Evolutionary conservation across 1,140 invertebrate species (phyloP), one percentile per base, ranked within the genome.

Genomic region (Cotesia typhae): DNA sequence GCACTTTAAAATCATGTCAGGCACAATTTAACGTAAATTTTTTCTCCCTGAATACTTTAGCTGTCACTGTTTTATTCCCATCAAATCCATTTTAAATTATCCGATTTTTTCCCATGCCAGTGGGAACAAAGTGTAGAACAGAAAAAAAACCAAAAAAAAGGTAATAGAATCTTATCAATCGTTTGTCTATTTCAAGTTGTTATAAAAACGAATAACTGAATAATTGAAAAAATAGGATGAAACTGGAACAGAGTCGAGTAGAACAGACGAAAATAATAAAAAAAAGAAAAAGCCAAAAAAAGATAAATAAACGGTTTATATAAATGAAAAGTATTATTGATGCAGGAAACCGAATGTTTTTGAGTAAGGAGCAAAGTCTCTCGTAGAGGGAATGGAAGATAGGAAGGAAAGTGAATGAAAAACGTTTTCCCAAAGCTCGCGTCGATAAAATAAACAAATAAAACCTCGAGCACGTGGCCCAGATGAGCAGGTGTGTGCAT

Each of bases 371-470:
- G 10, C 37, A 28, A 3, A 28, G 28, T 28, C 28, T 28, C 28
- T 28, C 3, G 28, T 28, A 28, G 28, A 28, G 28, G 28, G 28
- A 28, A 28, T 28, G 1, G 28, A 28, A 28, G 68, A 53, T 55
- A 7, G 65, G n/a, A 66, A 65, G 68, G 51, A 65, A 41, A 70
- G 52, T 52, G 36, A 60, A 64, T 12, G 47, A 47, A 65, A 67
- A 63, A 60, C 38, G 61, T 9, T 17, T 9, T 10, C 10, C 41
- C 47, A 41, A 61, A 65, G 57, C 51, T 59, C 64, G 60, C 53
- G 55, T 35, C 36, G 38, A 65, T 47, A 67, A 72, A 65, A 65
- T 20, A 70, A 64, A 57, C 47, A 60, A 70, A 55, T 52, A 63
- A 72, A 65, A 67, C 17, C 51, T 55, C 9, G 41, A 59, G 9